These are phyloP conservation scores for Enteromius thamalakanensis DNA, from an alignment of 2,797 vertebrate genomes.

Conservation along the genomic window DNA sequence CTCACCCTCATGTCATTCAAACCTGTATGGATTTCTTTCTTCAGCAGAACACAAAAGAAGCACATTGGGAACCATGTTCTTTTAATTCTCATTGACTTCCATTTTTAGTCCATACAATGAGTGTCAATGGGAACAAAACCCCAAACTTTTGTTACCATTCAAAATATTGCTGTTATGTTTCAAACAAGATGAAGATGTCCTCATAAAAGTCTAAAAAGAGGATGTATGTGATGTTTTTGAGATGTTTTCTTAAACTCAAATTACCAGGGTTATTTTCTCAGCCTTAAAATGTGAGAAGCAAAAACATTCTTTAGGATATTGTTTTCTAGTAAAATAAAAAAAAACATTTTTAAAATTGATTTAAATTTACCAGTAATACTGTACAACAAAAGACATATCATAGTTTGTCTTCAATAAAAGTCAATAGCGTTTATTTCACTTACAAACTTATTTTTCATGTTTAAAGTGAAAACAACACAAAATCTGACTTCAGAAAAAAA, in stretches of 20 bases:
- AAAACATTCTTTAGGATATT: neutral
- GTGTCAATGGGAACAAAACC: neutral
- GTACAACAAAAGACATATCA: neutral
- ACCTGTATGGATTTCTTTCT: neutral
- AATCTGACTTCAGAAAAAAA: neutral
- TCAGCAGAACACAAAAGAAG: neutral
- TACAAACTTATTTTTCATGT: neutral
- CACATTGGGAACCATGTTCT: neutral
- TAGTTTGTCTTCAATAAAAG: neutral
- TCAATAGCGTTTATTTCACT: neutral
- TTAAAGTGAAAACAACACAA: neutral
- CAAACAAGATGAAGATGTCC: neutral
- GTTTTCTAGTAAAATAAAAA: neutral
- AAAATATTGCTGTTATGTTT: neutral
- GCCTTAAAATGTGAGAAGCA: neutral
- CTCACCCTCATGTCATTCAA: slow-evolving; percentile 4
- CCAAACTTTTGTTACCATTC: neutral
- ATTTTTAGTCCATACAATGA: neutral
- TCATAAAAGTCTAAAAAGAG: neutral
- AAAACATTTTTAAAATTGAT: too few relatives aligned
- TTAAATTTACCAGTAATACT: neutral
- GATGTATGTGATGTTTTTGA: neutral
- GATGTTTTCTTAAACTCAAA: neutral
- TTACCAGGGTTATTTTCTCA: neutral
- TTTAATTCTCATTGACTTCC: neutral